Conservation (phyloP, 1,140 invertebrate genomes). For the Brachionus manjavacas region DNA sequence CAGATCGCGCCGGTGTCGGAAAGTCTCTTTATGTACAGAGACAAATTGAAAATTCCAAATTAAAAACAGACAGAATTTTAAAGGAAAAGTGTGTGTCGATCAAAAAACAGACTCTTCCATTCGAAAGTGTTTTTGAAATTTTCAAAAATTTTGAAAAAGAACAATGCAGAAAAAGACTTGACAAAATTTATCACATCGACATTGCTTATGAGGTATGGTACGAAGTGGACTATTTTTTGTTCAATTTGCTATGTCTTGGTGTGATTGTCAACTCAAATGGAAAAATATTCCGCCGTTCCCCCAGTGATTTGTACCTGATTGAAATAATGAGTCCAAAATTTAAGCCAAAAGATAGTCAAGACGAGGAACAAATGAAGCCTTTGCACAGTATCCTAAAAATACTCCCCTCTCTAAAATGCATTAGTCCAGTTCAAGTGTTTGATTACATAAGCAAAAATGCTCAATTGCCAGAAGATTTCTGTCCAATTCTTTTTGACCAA, state of each 20-base stretch:
- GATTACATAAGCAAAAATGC: neutral
- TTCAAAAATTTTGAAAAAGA: conserved; percentile 42
- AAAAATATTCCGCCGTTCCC: neutral
- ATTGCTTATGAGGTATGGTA: conserved; percentile 38
- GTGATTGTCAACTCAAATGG: conserved; percentile 1
- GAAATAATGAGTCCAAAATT: conserved; percentile 43
- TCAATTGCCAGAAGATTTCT: neutral
- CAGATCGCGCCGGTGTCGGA: neutral
- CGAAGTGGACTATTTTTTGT: conserved; percentile 27
- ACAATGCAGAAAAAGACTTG: neutral
- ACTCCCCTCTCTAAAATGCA: neutral
- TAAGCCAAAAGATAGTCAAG: conserved; percentile 2
- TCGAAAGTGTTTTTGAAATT: neutral
- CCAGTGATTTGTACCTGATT: neutral
- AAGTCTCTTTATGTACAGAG: conserved; percentile 46
- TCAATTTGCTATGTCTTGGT: conserved; percentile 8
- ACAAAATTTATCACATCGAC: conserved; percentile 28
- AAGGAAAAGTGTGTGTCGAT: neutral
- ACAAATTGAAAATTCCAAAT: conserved; percentile 42
- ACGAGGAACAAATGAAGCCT: conserved; percentile 41
- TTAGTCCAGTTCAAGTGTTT: neutral
- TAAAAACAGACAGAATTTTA: neutral
- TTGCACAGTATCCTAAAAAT: conserved; percentile 38
- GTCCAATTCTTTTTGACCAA: conserved; percentile 47
- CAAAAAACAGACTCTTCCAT: neutral